Evolutionary conservation across 1,140 invertebrate genomes (phyloP).

Genomic region (Drosophila melanogaster): Release_6_plus_ISO1_MT NT_037436.4:6573001-6573500

Average conservation of each 20-base stretch:
- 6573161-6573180: too few relatives aligned
- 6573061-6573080: not conserved
- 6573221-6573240: not conserved
- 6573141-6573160: too few relatives aligned
- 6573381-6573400: not conserved
- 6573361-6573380: constrained; percentile 25
- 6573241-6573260: not conserved
- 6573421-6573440: constrained; percentile 42
- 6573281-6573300: not conserved
- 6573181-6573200: too few relatives aligned
- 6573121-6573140: too few relatives aligned
- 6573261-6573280: not conserved
- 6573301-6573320: constrained; percentile 6
- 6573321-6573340: constrained; percentile 41
- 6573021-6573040: constrained; percentile 15
- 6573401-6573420: constrained; percentile 8
- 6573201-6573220: too few relatives aligned
- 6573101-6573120: too few relatives aligned
- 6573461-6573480: not conserved
- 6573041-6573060: not conserved
- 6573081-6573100: not conserved
- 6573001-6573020: constrained; percentile 10
- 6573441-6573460: not conserved
- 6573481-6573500: not conserved
- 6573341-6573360: constrained; percentile 23